A percentile compares a stretch with the other conserved stretches of the same genome.
These are phyloP conservation scores for Leptobrachium leishanense DNA, from an alignment of 2,113 vertebrate species.

Conservation along the genomic window DNA sequence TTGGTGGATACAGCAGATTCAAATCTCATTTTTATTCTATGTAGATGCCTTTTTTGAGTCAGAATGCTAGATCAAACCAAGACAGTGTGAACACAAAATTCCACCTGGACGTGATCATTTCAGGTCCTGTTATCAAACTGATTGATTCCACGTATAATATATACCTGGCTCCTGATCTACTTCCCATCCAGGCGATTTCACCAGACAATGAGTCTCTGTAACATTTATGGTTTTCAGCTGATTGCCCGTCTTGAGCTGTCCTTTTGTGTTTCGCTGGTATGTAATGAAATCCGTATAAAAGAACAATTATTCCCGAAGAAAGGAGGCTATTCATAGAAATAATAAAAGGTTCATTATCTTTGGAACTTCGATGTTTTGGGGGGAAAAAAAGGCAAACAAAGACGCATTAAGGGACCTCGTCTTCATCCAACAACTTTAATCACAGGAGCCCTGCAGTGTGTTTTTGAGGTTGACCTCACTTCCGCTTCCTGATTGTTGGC, in stretches of 20 bases:
- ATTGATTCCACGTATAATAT: not conserved
- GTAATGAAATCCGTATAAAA: not conserved
- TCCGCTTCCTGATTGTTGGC: constrained; percentile 62
- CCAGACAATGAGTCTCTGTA: not conserved
- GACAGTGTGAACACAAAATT: too few relatives aligned
- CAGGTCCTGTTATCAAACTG: not conserved
- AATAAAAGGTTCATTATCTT: not conserved
- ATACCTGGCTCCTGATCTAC: not conserved
- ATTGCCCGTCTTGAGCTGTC: not conserved
- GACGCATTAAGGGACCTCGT: not conserved
- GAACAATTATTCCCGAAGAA: not conserved
- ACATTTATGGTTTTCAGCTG: not conserved
- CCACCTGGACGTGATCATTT: not conserved
- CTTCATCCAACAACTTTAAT: constrained; percentile 8
- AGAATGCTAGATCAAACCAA: too few relatives aligned
- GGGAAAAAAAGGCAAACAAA: not conserved
- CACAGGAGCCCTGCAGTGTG: constrained; percentile 5
- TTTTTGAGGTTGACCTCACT: constrained; percentile 34
- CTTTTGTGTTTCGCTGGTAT: not conserved
- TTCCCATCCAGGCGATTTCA: not conserved
- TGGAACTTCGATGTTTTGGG: not conserved
- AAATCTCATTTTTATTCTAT: too few relatives aligned
- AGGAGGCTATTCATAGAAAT: not conserved
- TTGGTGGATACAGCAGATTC: too few relatives aligned
- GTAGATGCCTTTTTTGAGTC: too few relatives aligned